phyloP scores from a whole-genome alignment of 2,888 invertebrate genomes.

The Lamproptera curius region DNA sequence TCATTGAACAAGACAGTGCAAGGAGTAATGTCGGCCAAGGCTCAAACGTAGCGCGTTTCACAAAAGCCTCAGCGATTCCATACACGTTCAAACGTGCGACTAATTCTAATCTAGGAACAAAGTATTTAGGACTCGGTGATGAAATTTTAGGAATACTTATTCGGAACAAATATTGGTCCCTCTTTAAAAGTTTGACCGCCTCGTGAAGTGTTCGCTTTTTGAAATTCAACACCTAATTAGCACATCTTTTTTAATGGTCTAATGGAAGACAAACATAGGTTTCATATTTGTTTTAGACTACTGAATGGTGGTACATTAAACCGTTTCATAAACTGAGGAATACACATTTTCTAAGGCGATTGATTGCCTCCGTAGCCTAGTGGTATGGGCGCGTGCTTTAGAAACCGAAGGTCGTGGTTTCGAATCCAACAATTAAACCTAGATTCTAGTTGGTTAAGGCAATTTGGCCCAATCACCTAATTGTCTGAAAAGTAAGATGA shows the following conservation, averaged over 20 bases:
- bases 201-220: neutral
- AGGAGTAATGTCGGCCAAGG: conserved; percentile 60
- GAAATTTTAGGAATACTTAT: conserved; percentile 33
- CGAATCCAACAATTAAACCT: too few relatives aligned
- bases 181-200: neutral
- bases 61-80: conserved; percentile 60
- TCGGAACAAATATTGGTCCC: neutral
- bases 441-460: too few relatives aligned
- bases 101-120: conserved; percentile 47
- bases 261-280: conserved; percentile 1
- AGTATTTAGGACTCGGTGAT: conserved; percentile 39
- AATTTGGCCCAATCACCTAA: too few relatives aligned
- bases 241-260: conserved; percentile 1
- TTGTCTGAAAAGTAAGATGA: too few relatives aligned
- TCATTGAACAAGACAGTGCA: conserved; percentile 26
- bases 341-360: too few relatives aligned
- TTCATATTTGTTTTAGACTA: neutral
- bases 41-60: conserved; percentile 44
- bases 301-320: neutral
- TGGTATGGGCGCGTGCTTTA: too few relatives aligned
- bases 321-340: too few relatives aligned
- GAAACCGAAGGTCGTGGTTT: too few relatives aligned
- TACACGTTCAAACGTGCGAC: conserved; percentile 38
- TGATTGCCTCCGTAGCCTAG: too few relatives aligned
- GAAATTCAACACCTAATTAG: conserved; percentile 1